Evolutionary conservation across 1,140 invertebrate genomes (phyloP), one percentile per base, ranked within the genome.

Genomic region (Triops cancriformis): DNA sequence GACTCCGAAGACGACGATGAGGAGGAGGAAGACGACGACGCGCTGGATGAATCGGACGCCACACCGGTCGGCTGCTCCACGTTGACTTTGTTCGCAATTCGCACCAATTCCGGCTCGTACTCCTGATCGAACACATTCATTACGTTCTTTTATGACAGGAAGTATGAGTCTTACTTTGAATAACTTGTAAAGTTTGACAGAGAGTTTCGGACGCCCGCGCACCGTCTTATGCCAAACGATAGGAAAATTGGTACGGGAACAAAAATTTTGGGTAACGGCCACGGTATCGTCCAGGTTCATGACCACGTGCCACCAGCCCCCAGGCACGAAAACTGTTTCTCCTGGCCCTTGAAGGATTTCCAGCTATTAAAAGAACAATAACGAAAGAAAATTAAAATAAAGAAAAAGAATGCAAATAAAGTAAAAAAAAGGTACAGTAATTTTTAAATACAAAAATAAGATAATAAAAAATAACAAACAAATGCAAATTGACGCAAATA

Each of bases 251-350:
- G 94, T 95, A 74, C 91, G 88, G 79, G 95, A 98, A 84, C 94
- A 96, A 85, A 98, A 99, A 85, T 99, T 99, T 85, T 99, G 97
- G 0, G 98, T 99, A 0, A 99, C 93, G 45, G 98, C 98, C 75
- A 99, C 91, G 1, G 97, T 99, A 78, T 93, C 91, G 81, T 98
- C 95, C 74, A 99, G 85, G 86, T 99, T 99, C 9, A 99, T 86
- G 23, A 99, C 98, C 45, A 99, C 97, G 86, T 99, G 98, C 98
- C 98, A 99, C 94, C 94, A 97, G 3, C 95, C 95, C 27, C 94
- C 95, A 27, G 98, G 98, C 72, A 99, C 96, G 88, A 98, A 99
- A 26, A 99, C 96, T 6, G 97, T 98, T 84, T 99, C 98, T 42
- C 97, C 97, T 64, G 97, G 96, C 81, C 91, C 89, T 85, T 99